Evolutionary conservation across 2,113 vertebrate species (phyloP), one percentile per base, ranked within the genome.

Genomic region (Gasterosteus nipponicus): DNA sequence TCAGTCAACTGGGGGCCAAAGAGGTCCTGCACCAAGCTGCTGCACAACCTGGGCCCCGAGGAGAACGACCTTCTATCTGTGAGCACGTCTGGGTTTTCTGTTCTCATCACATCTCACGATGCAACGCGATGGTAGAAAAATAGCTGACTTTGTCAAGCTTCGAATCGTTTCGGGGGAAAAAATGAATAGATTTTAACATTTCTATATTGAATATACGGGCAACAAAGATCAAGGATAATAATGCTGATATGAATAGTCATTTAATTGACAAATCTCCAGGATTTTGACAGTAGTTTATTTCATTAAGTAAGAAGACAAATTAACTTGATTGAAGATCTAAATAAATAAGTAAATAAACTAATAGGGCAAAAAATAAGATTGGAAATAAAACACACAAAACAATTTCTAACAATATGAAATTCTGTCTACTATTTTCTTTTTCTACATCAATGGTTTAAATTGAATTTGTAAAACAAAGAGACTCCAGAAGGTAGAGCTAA

Each of bases 51-150:
- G 58, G 63, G 54, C 35, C 73, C 61, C 0, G 69, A 91, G 0
- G 94, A 89, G 84, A 87, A 84, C 33, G 78, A 93, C 84, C 89
- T 94, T 0, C 90, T 95, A 0, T 69, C 77, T 66, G 94, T 94
- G 81, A 92, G 93, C 72, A 26, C 1, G 61, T 33, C 57, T 61
- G n/a, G 69, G 11, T 51, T 38, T 26, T 77, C 5, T 77, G 8
- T 39, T 53, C 41, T 26, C 22, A 42, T 75, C 3, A 73, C 47
- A 31, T 54, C 7, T 54, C 33, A 31, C 38, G 4, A 3, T 12
- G 31, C n/a, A 22, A 38, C 4, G 14, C 10, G 10, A 39, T 31
- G 5, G 8, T 10, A 58, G 29, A 19, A 16, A 65, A 9, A 69
- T 6, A 14, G 15, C 38, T n/a, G 41, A 61, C 58, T 61, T 26